phyloP scores from a whole-genome alignment of 92 coral and sea anemone species.

The Zoanthus sansibaricus region DNA sequence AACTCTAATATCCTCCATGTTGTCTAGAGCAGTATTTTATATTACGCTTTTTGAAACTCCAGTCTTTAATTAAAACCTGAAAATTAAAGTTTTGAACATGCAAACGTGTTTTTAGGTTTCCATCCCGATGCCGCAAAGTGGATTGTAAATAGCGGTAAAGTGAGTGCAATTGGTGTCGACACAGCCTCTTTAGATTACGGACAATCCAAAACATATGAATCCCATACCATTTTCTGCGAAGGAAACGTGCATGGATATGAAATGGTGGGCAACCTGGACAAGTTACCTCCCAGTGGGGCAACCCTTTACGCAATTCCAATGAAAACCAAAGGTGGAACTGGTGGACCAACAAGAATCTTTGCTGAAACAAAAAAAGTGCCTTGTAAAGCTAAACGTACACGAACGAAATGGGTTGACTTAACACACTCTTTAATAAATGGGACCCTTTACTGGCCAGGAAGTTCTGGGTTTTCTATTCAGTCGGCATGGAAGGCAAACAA shows the following conservation, averaged over 20 bases:
- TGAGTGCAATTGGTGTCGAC: conserved; percentile 73
- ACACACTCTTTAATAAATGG: conserved; percentile 66
- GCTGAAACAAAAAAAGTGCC: conserved; percentile 54
- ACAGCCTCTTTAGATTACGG: conserved; percentile 84
- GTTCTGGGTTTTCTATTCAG: conserved; percentile 44
- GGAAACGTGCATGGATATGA: conserved; percentile 50
- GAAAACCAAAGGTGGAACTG: conserved; percentile 72
- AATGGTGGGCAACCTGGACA: conserved; percentile 81
- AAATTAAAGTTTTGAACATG: no score
- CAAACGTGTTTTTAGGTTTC: background rate
- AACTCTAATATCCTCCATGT: no score
- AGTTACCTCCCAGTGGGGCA: conserved; percentile 74
- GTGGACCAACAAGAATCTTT: conserved; percentile 79
- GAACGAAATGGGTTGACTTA: conserved; percentile 60
- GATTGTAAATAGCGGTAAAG: background rate
- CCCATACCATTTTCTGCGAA: conserved; percentile 72
- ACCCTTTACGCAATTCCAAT: conserved; percentile 69
- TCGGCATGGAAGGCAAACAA: background rate
- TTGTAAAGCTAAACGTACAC: background rate
- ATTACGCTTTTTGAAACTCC: no score
- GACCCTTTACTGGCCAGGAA: conserved; percentile 75
- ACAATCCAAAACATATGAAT: conserved; percentile 57
- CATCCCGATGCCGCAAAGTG: background rate
- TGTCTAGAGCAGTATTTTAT: no score
- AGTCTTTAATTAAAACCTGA: no score